phyloP scores from a whole-genome alignment of 2,113 vertebrate genomes.

The Albula glossodonta region DNA sequence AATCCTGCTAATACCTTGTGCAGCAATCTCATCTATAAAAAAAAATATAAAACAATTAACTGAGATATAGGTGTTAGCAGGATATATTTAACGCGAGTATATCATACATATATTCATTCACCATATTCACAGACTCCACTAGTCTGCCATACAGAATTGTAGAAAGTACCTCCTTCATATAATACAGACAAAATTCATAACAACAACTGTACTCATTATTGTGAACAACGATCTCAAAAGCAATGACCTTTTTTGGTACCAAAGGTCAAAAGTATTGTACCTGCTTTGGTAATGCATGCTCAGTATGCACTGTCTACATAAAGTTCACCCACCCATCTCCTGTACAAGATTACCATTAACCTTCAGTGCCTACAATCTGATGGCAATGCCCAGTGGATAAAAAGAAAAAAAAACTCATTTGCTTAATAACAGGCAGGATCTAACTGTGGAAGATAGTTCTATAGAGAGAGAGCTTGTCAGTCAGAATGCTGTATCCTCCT shows the following conservation, averaged over 20 bases:
- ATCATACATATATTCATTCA: too few relatives aligned
- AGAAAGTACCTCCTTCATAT: too few relatives aligned
- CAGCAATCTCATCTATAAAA: too few relatives aligned
- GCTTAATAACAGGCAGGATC: slow-evolving; percentile 54
- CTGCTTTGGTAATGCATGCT: slow-evolving; percentile 17
- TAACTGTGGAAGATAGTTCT: slow-evolving; percentile 29
- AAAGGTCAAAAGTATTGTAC: slow-evolving; percentile 47
- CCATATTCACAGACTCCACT: too few relatives aligned
- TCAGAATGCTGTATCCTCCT: slow-evolving; percentile 38
- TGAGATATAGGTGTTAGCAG: too few relatives aligned
- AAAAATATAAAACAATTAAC: too few relatives aligned
- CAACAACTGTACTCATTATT: not conserved
- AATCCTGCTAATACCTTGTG: too few relatives aligned
- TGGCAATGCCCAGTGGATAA: slow-evolving; percentile 51
- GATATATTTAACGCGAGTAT: too few relatives aligned
- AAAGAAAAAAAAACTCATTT: slow-evolving; percentile 49
- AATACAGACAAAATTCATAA: not conserved
- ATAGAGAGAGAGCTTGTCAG: slow-evolving; percentile 43
- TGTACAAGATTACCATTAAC: slow-evolving; percentile 58
- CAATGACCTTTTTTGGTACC: not conserved
- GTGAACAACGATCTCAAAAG: slow-evolving; percentile 20
- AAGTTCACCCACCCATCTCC: slow-evolving; percentile 26
- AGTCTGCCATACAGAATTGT: too few relatives aligned
- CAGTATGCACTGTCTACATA: not conserved
- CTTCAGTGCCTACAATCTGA: slow-evolving; percentile 60